These are phyloP conservation scores for Spermophilus dauricus DNA, from an alignment of 2,113 vertebrate genomes.

Conservation along the genomic window DNA sequence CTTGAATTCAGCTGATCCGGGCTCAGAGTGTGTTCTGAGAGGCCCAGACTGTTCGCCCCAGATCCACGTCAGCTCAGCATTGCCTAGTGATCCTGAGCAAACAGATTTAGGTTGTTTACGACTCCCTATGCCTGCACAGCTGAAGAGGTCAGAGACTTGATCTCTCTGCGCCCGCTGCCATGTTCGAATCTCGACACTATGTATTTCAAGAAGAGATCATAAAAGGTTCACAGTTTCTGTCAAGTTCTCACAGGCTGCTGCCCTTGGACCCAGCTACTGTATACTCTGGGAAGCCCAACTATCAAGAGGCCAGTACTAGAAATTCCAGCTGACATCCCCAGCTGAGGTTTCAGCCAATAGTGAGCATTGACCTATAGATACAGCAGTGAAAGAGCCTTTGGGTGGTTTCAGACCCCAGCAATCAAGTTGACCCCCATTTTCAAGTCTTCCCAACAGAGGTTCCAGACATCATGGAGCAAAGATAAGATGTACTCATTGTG, in stretches of 20 bases:
- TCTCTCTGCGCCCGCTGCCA: too few species aligned
- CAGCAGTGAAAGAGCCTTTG: neutral
- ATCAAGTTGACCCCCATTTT: neutral
- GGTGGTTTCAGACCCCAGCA: neutral
- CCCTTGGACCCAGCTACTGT: neutral
- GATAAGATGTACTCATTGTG: neutral
- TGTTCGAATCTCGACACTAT: too few species aligned
- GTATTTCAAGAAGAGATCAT: conserved; percentile 52
- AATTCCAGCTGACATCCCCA: neutral
- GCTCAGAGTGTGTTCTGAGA: too few species aligned
- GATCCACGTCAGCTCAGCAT: too few species aligned
- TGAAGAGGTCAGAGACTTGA: too few species aligned
- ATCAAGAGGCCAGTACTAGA: neutral
- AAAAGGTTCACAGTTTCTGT: conserved; percentile 53
- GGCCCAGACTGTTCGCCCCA: too few species aligned
- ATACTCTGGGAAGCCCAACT: neutral
- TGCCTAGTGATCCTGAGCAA: too few species aligned
- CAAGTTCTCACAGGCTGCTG: conserved; percentile 12
- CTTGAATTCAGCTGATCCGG: too few species aligned
- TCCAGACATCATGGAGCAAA: neutral
- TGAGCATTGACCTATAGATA: neutral
- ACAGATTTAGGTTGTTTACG: too few species aligned
- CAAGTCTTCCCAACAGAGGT: neutral
- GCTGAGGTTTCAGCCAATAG: neutral
- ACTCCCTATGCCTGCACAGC: too few species aligned